Percentiles rank a stretch among this genome's conserved stretches.
Conservation (phyloP, 2,113 vertebrate species). For the Anseranas semipalmata region DNA sequence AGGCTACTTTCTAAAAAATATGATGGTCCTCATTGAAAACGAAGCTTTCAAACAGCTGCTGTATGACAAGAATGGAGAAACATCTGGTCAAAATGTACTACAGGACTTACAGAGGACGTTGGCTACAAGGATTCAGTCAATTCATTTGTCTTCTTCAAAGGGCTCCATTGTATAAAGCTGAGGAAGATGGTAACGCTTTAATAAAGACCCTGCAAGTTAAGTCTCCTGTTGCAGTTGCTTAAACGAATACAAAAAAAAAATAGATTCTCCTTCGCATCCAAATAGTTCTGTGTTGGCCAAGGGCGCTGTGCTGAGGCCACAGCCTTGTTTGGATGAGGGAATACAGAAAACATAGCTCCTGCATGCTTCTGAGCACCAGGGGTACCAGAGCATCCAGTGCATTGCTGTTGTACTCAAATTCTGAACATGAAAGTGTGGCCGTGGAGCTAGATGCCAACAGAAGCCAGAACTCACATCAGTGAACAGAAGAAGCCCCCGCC, state of each 20-base stretch:
- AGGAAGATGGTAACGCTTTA: background rate
- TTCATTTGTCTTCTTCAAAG: constrained; percentile 97
- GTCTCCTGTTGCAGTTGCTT: constrained; percentile 56
- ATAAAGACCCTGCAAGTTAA: constrained; percentile 27
- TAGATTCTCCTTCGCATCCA: constrained; percentile 1
- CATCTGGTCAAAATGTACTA: constrained; percentile 85
- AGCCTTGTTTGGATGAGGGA: constrained; percentile 26
- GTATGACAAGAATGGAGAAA: constrained; percentile 89
- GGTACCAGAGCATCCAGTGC: background rate
- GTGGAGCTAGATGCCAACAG: background rate
- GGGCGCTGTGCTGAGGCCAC: constrained; percentile 53
- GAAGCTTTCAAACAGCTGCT: constrained; percentile 97
- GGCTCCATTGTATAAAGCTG: constrained; percentile 91
- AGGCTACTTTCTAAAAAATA: constrained; percentile 98
- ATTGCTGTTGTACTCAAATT: background rate
- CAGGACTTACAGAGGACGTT: constrained; percentile 95
- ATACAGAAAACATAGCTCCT: constrained; percentile 29
- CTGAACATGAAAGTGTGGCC: background rate
- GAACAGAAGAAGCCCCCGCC: constrained; percentile 27
- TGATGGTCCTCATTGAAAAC: constrained; percentile 95
- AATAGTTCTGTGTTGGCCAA: constrained; percentile 46
- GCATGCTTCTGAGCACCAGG: constrained; percentile 5
- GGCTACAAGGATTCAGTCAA: constrained; percentile 92
- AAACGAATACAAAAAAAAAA: constrained; percentile 16
- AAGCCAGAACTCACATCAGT: background rate